phyloP scores from a whole-genome alignment of 2,113 vertebrate genomes.

The Carassius auratus region DNA sequence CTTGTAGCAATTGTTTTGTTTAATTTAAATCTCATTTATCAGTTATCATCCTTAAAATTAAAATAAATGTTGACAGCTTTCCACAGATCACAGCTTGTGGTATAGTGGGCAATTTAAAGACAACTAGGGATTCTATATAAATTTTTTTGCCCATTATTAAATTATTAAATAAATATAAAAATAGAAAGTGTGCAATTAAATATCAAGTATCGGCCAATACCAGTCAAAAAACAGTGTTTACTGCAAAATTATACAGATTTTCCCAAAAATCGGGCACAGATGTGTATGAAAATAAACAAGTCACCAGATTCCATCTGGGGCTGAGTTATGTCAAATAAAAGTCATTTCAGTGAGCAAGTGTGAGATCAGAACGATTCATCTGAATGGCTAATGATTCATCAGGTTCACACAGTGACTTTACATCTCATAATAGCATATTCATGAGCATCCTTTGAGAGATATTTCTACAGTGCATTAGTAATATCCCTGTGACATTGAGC shows the following conservation, averaged over 20 bases:
- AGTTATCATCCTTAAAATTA: too few species aligned
- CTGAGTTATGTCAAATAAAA: background rate
- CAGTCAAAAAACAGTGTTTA: background rate
- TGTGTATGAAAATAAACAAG: background rate
- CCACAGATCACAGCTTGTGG: background rate
- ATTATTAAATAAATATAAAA: background rate
- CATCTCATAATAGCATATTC: background rate
- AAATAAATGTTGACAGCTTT: background rate
- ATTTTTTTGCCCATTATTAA: background rate
- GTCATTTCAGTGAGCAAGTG: background rate
- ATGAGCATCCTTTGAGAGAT: background rate
- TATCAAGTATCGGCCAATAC: background rate
- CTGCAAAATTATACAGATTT: background rate
- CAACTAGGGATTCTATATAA: background rate
- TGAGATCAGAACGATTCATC: background rate
- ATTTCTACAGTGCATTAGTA: background rate
- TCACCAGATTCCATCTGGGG: background rate
- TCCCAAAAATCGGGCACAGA: background rate
- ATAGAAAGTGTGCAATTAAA: background rate
- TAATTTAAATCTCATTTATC: too few species aligned
- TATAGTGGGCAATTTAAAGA: background rate
- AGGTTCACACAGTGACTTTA: background rate
- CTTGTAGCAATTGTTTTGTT: background rate
- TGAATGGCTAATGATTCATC: slow-evolving; percentile 22
- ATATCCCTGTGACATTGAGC: slow-evolving; percentile 10